Evolutionary conservation across 2,113 vertebrate genomes (phyloP).

Genomic region (Sus scrofa): T2T-Sscrofa CM000816.6:38056501-38057000

Average conservation of each 20-base stretch:
- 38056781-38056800: neutral
- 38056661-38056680: accelerated
- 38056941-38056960: neutral
- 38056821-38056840: neutral
- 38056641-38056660: neutral
- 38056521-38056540: neutral
- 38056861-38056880: constrained; percentile 39
- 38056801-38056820: neutral
- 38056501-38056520: neutral
- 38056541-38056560: neutral
- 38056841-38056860: neutral
- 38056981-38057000: neutral
- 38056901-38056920: neutral
- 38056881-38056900: neutral
- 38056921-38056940: constrained; percentile 5
- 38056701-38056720: neutral
- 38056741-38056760: neutral
- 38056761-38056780: neutral
- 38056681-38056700: neutral
- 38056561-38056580: neutral
- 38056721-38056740: neutral
- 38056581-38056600: neutral
- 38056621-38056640: neutral
- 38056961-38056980: neutral
- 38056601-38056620: neutral